Conservation (phyloP, 2,888 invertebrate genomes). For the Polydrusus tereticollis region DNA sequence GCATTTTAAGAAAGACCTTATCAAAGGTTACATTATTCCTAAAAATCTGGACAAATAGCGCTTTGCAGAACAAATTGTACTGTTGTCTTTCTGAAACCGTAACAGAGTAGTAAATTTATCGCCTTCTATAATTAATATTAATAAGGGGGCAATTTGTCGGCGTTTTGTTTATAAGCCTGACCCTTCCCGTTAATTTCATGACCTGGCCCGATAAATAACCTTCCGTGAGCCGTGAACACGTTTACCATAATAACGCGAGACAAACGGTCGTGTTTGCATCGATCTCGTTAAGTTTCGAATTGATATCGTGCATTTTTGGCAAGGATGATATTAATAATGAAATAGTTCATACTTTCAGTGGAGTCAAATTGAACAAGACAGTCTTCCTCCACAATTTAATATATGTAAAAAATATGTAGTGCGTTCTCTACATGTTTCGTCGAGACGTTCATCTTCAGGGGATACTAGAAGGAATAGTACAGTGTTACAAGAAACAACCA, state of each 20-base stretch:
- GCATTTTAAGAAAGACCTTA: neutral
- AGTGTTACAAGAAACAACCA: too few relatives aligned
- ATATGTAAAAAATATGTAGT: too few relatives aligned
- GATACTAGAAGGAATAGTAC: too few relatives aligned
- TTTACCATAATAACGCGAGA: constrained; percentile 40
- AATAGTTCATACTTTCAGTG: too few relatives aligned
- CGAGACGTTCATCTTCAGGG: too few relatives aligned
- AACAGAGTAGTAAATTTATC: constrained; percentile 32
- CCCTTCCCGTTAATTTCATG: constrained; percentile 50
- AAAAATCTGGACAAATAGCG: constrained; percentile 5
- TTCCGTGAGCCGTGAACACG: constrained; percentile 46
- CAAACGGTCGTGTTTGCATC: constrained; percentile 24
- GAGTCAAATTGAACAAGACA: too few relatives aligned
- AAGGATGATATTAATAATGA: neutral
- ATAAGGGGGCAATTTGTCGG: constrained; percentile 48
- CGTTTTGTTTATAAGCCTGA: constrained; percentile 48
- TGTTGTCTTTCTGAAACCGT: constrained; percentile 16
- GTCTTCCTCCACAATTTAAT: too few relatives aligned
- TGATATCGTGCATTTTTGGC: neutral
- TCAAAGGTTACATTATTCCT: neutral
- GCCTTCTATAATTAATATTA: constrained; percentile 46
- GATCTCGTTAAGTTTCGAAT: neutral
- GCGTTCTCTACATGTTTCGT: too few relatives aligned
- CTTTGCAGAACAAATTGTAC: constrained; percentile 17
- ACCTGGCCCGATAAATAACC: constrained; percentile 45